Base-by-base conservation (phyloP, 2,113 vertebrate species). In the Erythrocebus patas region DNA sequence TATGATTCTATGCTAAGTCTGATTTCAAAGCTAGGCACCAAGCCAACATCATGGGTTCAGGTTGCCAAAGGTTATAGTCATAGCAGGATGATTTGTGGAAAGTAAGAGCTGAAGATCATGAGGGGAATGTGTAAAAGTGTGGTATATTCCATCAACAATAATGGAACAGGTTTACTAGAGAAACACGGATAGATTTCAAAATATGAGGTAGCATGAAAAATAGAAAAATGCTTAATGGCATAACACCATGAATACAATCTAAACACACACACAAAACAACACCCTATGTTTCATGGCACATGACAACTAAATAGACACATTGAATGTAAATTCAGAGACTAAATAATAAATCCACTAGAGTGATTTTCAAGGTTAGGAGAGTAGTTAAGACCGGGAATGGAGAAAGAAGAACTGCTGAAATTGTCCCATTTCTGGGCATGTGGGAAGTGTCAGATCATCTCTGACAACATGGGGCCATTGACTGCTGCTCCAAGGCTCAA, bases 341-440 rank as follows among this genome's bases (percentile, higher is more conserved):
- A 88, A 80, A 50, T 79, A 70, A 79, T 59, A 57, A 78, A n/a
- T 81, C 20, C 40, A 27, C 5, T 73, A 11, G 14, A 86, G 72
- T 17, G n/a, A 17, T 25, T 86, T 87, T 27, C 35, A 86, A 85
- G n/a, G 43, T 27, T 72, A 64, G 40, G 43, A n/a, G 3, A 5
- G 48, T 13, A 52, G 80, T 57, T 73, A 64, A 82, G 59, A 78
- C 17, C 20, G 4, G 45, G 45, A 61, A 40, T 27, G 48, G 23
- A 30, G 38, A 52, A 35, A n/a, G 20, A 81, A 52, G 0, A 35
- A 66, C 35, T 5, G 38, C 23, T 25, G 72, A 14, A 12, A 23
- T 9, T 13, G 27, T 38, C 7, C 35, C 43, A 6, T 0, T 0
- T 64, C 4, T 50, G 76, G 35, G 27, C 9, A 1, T 8, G 52